Conservation (phyloP, 2,797 vertebrate genomes). For the Schizothorax lantsangensis region DNA sequence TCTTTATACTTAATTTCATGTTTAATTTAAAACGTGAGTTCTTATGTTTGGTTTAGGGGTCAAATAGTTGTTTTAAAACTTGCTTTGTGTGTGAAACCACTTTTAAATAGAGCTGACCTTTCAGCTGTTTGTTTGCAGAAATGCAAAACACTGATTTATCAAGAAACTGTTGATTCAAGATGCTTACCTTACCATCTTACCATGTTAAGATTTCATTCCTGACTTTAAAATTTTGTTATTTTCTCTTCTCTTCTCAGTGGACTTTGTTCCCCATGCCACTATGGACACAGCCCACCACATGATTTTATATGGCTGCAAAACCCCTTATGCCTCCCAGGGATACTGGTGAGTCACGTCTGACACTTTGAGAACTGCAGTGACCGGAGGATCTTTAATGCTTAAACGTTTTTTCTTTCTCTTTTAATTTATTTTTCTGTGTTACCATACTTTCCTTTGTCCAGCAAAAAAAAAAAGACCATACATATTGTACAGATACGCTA, state of each 20-base stretch:
- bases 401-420: neutral
- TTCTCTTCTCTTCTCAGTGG: conserved; percentile 82
- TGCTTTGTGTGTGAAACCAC: neutral
- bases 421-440: neutral
- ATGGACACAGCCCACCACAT: conserved; percentile 98
- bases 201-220: neutral
- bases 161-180: neutral
- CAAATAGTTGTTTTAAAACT: neutral
- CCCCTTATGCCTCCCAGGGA: conserved; percentile 83
- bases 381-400: neutral
- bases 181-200: neutral
- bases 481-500: neutral
- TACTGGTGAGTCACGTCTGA: conserved; percentile 86
- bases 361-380: neutral
- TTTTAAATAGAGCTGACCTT: neutral
- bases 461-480: neutral
- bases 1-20: neutral
- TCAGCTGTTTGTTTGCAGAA: neutral
- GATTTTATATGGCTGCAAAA: conserved; percentile 93
- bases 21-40: neutral
- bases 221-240: neutral
- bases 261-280: conserved; percentile 92
- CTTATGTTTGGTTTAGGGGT: neutral
- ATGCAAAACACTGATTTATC: neutral
- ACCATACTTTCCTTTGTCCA: neutral